Conservation (phyloP, 2,113 vertebrate species). For the Ceratotherium simum region DNA sequence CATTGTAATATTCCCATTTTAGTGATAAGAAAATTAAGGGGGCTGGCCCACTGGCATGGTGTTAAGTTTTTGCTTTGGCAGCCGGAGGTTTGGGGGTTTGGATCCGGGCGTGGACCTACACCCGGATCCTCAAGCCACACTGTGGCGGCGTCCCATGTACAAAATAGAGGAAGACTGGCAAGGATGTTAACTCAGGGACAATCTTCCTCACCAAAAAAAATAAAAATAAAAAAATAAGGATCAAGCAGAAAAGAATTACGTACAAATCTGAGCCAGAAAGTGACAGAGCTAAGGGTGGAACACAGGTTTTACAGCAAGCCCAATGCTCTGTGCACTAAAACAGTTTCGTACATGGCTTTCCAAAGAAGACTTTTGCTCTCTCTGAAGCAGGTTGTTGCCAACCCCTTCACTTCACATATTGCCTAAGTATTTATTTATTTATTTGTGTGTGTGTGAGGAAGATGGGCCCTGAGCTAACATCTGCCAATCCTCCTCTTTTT, state of each 20-base stretch:
- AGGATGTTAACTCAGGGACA: no score
- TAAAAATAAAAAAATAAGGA: background rate
- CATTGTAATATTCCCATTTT: background rate
- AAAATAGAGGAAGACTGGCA: no score
- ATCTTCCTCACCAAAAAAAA: no score
- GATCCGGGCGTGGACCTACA: no score
- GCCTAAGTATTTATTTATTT: background rate
- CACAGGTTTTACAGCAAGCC: background rate
- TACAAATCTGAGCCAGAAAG: background rate
- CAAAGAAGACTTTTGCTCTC: background rate
- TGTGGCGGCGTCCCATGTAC: no score
- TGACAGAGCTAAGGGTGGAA: background rate
- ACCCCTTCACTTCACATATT: background rate
- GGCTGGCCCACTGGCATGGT: no score
- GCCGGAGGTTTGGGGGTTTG: no score
- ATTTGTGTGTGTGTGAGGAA: no score
- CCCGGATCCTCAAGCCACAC: no score
- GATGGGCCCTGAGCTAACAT: no score
- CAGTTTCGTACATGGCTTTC: background rate
- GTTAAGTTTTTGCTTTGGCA: no score
- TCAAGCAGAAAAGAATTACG: background rate
- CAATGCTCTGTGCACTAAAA: background rate
- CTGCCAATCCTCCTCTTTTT: no score
- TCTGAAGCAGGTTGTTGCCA: background rate
- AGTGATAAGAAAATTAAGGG: background rate